These are phyloP conservation scores for Malthinus seriepunctatus DNA, from an alignment of 2,888 invertebrate genomes.

Conservation along the genomic window DNA sequence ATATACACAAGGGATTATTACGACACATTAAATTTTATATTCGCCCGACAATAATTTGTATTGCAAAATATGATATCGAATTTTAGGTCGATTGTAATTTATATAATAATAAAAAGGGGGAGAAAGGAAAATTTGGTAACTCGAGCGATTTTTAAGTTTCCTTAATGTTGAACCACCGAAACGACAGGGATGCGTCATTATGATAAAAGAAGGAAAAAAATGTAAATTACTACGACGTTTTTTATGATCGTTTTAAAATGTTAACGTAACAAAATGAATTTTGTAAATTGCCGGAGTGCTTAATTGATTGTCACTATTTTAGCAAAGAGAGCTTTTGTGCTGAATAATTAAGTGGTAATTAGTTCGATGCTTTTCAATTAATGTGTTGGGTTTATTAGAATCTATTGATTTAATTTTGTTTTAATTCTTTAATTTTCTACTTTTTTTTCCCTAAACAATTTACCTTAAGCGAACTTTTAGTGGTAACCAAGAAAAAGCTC, in stretches of 20 bases:
- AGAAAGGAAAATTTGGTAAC: background rate
- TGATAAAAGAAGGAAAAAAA: constrained; percentile 3
- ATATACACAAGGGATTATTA: constrained; percentile 22
- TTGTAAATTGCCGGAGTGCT: constrained; percentile 12
- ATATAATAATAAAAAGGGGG: background rate
- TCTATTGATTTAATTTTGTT: constrained; percentile 8
- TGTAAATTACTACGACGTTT: constrained; percentile 7
- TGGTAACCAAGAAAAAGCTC: no score
- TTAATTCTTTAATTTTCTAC: no score
- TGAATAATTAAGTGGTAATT: constrained; percentile 21
- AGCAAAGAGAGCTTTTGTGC: constrained; percentile 10
- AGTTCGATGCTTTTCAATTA: constrained; percentile 12
- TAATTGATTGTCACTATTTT: constrained; percentile 17
- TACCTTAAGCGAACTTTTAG: no score
- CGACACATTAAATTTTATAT: constrained; percentile 25
- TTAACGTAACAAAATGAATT: constrained; percentile 7
- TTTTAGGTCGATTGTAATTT: constrained; percentile 12
- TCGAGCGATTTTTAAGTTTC: constrained; percentile 15
- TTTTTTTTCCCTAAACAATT: no score
- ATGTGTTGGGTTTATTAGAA: constrained; percentile 11
- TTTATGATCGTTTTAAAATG: constrained; percentile 7
- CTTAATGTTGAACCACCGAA: constrained; percentile 10
- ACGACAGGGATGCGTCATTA: constrained; percentile 11
- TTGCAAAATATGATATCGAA: constrained; percentile 14
- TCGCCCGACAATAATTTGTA: constrained; percentile 17